phyloP scores from a whole-genome alignment of 1,140 invertebrate genomes.

The Ceratoteleas bidentatus region DNA sequence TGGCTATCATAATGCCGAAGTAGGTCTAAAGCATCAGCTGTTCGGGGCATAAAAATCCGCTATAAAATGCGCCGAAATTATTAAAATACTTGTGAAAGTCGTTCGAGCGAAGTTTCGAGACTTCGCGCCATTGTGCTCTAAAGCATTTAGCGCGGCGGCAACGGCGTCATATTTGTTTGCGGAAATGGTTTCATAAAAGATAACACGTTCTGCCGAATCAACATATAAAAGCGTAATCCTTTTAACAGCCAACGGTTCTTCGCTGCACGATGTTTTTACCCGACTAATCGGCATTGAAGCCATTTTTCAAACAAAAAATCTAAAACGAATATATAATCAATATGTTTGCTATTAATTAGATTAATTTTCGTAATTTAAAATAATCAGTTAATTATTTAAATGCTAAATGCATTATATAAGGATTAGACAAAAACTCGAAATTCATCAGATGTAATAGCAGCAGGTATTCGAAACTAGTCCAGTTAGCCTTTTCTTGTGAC shows the following conservation, averaged over 20 bases:
- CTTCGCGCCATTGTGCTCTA: slow-evolving; percentile 18
- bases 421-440: too few species aligned
- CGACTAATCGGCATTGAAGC: too few species aligned
- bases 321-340: too few species aligned
- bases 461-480: too few species aligned
- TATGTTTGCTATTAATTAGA: too few species aligned
- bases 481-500: too few species aligned
- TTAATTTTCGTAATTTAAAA: too few species aligned
- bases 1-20: slow-evolving; percentile 24
- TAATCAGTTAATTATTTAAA: too few species aligned
- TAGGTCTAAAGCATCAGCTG: slow-evolving; percentile 34
- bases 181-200: slow-evolving; percentile 18
- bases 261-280: too few species aligned
- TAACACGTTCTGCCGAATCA: background rate
- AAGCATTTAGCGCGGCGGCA: slow-evolving; percentile 23
- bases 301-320: too few species aligned
- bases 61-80: slow-evolving; percentile 40
- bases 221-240: slow-evolving; percentile 6
- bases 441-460: too few species aligned
- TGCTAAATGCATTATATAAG: too few species aligned
- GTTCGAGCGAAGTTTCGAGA: slow-evolving; percentile 29
- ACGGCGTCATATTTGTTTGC: slow-evolving; percentile 14
- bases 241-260: background rate
- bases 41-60: slow-evolving; percentile 40
- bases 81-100: slow-evolving; percentile 52